Evolutionary conservation across 1,140 invertebrate genomes (phyloP).

Genomic region (Gerris buenoi): DNA sequence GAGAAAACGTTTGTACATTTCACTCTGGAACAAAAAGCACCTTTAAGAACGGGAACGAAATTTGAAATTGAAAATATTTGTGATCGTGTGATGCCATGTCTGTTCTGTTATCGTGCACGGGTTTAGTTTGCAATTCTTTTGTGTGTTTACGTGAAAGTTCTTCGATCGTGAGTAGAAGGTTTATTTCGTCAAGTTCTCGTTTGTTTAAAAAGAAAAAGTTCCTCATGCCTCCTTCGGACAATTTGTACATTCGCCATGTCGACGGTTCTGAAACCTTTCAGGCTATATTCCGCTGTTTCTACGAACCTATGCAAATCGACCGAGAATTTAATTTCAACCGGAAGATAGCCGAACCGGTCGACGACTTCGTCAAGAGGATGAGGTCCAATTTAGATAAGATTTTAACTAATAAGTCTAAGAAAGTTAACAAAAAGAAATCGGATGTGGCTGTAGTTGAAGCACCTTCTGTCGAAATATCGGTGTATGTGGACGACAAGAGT

Average conservation of each 20-base stretch:
- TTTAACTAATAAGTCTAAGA: slow-evolving; percentile 32
- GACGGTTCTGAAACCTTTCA: slow-evolving; percentile 2
- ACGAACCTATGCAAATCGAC: background rate
- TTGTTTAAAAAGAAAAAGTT: no score
- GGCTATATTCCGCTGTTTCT: background rate
- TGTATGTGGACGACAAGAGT: slow-evolving; percentile 23
- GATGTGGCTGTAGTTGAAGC: slow-evolving; percentile 10
- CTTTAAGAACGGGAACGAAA: no score
- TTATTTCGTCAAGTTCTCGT: no score
- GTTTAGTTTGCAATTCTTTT: no score
- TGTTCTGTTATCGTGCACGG: no score
- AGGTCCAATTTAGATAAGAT: slow-evolving; percentile 43
- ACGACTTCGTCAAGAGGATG: slow-evolving; percentile 40
- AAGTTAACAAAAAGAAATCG: slow-evolving; percentile 28
- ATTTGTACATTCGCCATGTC: background rate
- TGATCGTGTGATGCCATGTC: no score
- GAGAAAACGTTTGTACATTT: no score
- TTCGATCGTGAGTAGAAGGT: no score
- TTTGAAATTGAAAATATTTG: no score
- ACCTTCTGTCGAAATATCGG: slow-evolving; percentile 13
- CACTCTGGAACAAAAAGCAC: no score
- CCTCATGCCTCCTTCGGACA: background rate
- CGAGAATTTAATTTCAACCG: slow-evolving; percentile 52
- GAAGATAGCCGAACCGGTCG: slow-evolving; percentile 38
- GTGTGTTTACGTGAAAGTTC: no score